Evolutionary conservation across 1,140 invertebrate species (phyloP).

Genomic region (Diorhabda elongata): DNA sequence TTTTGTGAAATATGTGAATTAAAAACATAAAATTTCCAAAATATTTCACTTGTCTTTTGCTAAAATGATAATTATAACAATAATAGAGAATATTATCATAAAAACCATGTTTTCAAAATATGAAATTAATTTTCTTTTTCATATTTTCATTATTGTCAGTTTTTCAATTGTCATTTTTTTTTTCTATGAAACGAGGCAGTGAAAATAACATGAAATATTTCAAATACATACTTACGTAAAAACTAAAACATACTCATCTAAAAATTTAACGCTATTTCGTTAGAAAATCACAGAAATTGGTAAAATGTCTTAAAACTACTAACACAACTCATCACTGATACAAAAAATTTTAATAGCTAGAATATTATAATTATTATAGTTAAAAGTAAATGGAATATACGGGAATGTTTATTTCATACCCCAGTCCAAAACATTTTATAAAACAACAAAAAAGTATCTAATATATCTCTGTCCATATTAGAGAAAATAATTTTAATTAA

Average conservation of each 20-base stretch:
- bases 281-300: constrained; percentile 18
- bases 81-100: no score
- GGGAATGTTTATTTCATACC: no score
- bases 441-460: no score
- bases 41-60: no score
- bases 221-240: constrained; percentile 5
- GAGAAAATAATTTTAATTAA: no score
- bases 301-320: constrained; percentile 14
- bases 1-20: no score
- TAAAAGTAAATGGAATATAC: background rate
- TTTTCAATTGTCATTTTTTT: background rate
- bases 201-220: constrained; percentile 4
- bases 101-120: no score
- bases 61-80: no score
- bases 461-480: no score
- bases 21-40: no score
- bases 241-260: background rate
- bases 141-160: constrained; percentile 10
- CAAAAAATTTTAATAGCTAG: background rate
- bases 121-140: no score
- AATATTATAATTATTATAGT: background rate
- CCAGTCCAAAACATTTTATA: no score
- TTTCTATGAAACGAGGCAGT: constrained; percentile 12
- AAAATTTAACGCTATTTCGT: constrained; percentile 10
- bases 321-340: constrained; percentile 10